A percentile compares a stretch with the other conserved stretches of the same genome.
phyloP scores from a whole-genome alignment of 2,113 vertebrate genomes.

The Mus spicilegus region DNA sequence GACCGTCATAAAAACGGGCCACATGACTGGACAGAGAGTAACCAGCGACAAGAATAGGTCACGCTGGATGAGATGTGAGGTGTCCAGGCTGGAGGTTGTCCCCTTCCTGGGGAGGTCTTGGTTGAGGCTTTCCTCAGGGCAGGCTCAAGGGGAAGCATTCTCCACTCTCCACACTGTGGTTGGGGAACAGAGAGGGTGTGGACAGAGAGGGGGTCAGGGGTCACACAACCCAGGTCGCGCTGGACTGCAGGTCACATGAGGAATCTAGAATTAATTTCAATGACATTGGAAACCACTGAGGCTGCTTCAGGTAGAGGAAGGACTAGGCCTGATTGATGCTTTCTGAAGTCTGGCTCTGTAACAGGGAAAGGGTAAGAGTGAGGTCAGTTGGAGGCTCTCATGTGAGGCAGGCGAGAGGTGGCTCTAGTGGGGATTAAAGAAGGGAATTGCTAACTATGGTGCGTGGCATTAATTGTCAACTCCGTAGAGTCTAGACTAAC shows the following conservation, averaged over 20 bases:
- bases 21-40: no score
- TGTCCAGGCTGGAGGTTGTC: no score
- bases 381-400: neutral
- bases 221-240: rapidly evolving
- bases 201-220: neutral
- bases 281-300: neutral
- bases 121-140: neutral
- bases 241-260: neutral
- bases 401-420: neutral
- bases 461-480: neutral
- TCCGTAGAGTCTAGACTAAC: neutral
- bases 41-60: no score
- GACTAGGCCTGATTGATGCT: neutral
- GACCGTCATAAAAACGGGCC: neutral
- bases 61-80: neutral
- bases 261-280: neutral
- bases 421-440: neutral
- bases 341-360: neutral
- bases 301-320: neutral
- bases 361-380: neutral
- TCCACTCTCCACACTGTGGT: neutral
- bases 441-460: neutral
- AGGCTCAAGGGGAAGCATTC: neutral
- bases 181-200: neutral
- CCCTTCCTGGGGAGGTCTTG: neutral